These are phyloP conservation scores for Paedocypris sp. DNA, from an alignment of 2,113 vertebrate species.

Conservation along the genomic window DNA sequence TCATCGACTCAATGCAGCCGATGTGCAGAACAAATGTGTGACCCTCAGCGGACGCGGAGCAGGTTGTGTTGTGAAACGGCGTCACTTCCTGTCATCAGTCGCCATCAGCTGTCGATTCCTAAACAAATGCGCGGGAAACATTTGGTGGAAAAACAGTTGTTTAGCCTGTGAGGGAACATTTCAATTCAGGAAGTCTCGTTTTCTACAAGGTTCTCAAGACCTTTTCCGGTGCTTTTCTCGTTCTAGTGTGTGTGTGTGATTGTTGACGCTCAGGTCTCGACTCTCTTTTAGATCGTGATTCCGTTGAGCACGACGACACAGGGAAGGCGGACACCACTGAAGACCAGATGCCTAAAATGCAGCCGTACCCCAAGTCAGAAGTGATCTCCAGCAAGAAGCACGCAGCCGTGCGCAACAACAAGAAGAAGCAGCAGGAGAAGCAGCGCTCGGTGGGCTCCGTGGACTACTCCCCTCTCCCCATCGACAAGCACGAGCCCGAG, in stretches of 20 bases:
- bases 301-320: constrained; percentile 75
- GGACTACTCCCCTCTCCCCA: constrained; percentile 79
- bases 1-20: constrained; percentile 5
- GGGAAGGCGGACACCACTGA: constrained; percentile 75
- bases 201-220: background rate
- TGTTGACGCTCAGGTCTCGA: background rate
- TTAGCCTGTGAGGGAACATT: constrained; percentile 10
- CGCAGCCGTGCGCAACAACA: constrained; percentile 78
- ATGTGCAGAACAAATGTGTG: no score
- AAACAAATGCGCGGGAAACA: constrained; percentile 49
- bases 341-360: constrained; percentile 72
- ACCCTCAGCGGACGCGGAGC: no score
- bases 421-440: constrained; percentile 72
- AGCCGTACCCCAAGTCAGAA: constrained; percentile 58
- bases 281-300: constrained; percentile 69
- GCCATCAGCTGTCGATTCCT: constrained; percentile 45
- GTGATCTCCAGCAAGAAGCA: constrained; percentile 75
- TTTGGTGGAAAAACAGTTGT: constrained; percentile 47
- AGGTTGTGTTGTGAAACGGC: background rate
- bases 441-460: constrained; percentile 67
- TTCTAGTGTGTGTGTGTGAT: no score
- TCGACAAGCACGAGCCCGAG: constrained; percentile 88
- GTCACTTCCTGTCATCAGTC: no score
- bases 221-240: no score
- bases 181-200: background rate